phyloP scores from a whole-genome alignment of 2,113 vertebrate genomes.

The Tringa solitaria region DNA sequence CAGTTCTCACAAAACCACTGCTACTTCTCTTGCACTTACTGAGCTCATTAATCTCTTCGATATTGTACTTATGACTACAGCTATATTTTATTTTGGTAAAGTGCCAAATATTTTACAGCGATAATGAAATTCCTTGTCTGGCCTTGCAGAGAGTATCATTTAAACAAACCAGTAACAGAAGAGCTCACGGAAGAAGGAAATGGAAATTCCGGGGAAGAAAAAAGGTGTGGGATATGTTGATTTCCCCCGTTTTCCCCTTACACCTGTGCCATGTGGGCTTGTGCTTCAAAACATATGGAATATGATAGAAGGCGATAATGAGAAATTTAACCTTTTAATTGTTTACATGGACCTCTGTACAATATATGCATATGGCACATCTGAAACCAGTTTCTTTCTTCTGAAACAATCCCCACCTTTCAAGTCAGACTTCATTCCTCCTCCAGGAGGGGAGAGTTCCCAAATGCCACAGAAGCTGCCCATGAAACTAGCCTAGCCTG shows the following conservation, averaged over 20 bases:
- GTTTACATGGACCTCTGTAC: not conserved
- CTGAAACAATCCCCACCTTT: not conserved
- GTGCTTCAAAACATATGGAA: not conserved
- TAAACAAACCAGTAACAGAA: not conserved
- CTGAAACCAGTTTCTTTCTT: not conserved
- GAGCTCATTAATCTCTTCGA: slow-evolving; percentile 11
- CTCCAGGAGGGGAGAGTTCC: not conserved
- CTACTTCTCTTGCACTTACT: not conserved
- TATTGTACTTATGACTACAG: not conserved
- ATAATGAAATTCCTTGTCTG: not conserved
- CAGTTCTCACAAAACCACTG: not conserved
- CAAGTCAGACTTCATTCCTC: slow-evolving; percentile 23
- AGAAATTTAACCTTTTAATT: not conserved
- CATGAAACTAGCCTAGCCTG: not conserved
- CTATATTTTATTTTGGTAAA: not conserved
- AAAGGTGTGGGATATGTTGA: not conserved
- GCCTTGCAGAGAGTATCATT: not conserved
- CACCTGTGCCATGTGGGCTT: not conserved
- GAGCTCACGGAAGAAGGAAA: not conserved
- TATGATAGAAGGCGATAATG: not conserved
- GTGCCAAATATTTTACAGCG: not conserved
- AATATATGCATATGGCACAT: not conserved
- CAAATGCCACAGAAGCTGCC: slow-evolving; percentile 2
- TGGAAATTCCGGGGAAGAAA: not conserved
- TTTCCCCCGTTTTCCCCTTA: not conserved